Conservation (phyloP, 2,113 vertebrate species). For the Nycticryphes semicollaris region DNA sequence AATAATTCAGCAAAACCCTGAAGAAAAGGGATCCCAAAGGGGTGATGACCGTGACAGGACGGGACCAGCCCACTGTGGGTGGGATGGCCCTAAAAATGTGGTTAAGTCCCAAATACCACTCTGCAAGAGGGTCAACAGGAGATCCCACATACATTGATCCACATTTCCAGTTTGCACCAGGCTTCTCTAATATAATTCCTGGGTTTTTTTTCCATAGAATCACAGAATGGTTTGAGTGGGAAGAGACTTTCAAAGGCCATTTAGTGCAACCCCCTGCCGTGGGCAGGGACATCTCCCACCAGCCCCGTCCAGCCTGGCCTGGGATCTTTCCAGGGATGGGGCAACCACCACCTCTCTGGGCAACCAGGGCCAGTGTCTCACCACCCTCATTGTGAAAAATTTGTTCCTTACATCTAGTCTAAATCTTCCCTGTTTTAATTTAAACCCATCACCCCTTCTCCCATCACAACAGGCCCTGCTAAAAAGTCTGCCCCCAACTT, state of each 20-base stretch:
- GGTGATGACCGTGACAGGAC: rapidly evolving
- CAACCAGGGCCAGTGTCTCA: too few species aligned
- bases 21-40: neutral
- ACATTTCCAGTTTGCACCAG: neutral
- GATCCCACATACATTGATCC: neutral
- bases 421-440: neutral
- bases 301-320: neutral
- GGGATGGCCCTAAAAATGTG: neutral
- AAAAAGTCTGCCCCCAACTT: neutral
- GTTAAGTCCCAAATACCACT: rapidly evolving
- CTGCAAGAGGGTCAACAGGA: neutral
- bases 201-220: neutral
- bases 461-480: neutral
- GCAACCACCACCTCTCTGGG: neutral
- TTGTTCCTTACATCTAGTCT: neutral
- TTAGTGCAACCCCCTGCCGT: too few species aligned
- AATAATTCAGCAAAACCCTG: neutral
- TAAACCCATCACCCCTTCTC: neutral
- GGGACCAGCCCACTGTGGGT: neutral
- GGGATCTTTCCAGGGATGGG: neutral
- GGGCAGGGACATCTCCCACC: neutral
- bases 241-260: neutral
- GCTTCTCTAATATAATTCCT: neutral
- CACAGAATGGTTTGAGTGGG: neutral
- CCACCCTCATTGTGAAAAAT: neutral